phyloP scores from a whole-genome alignment of 2,888 invertebrate species.

The Ormyrus nitidulus region DNA sequence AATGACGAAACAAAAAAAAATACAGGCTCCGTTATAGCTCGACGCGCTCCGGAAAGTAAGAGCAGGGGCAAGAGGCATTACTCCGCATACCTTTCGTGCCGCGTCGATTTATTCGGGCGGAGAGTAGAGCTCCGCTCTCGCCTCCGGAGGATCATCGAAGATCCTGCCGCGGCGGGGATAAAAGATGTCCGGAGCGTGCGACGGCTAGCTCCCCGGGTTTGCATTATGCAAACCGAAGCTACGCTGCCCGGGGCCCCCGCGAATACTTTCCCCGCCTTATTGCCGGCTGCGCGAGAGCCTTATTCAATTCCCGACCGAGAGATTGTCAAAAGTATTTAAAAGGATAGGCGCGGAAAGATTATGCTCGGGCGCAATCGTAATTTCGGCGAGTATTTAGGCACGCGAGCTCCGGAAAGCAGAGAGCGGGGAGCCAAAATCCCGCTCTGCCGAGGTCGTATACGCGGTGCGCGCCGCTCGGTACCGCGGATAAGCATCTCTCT shows the following conservation, averaged over 20 bases:
- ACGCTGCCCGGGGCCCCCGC: not conserved
- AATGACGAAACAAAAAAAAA: too few species aligned
- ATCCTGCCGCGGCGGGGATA: conserved; percentile 25
- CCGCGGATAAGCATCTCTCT: conserved; percentile 34
- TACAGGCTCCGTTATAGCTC: too few species aligned
- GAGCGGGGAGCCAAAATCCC: conserved; percentile 9
- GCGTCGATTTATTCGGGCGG: conserved; percentile 43
- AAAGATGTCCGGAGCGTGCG: conserved; percentile 45
- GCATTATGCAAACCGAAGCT: conserved; percentile 46
- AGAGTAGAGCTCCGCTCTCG: not conserved
- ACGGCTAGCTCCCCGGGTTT: conserved; percentile 21
- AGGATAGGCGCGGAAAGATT: conserved; percentile 31
- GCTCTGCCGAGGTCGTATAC: too few species aligned
- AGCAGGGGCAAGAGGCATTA: too few species aligned
- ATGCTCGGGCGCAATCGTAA: conserved; percentile 29
- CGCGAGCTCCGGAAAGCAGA: too few species aligned
- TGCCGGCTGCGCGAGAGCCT: not conserved
- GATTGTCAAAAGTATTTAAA: not conserved
- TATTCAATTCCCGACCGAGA: not conserved
- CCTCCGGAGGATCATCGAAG: conserved; percentile 47
- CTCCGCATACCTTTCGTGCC: not conserved
- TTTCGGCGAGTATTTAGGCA: conserved; percentile 40
- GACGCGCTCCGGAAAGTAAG: too few species aligned
- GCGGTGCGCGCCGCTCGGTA: conserved; percentile 1
- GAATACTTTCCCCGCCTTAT: conserved; percentile 38